Evolutionary conservation across 2,113 vertebrate species (phyloP), one percentile per base, ranked within the genome.

Genomic region (Atlantisia rogersi): DNA sequence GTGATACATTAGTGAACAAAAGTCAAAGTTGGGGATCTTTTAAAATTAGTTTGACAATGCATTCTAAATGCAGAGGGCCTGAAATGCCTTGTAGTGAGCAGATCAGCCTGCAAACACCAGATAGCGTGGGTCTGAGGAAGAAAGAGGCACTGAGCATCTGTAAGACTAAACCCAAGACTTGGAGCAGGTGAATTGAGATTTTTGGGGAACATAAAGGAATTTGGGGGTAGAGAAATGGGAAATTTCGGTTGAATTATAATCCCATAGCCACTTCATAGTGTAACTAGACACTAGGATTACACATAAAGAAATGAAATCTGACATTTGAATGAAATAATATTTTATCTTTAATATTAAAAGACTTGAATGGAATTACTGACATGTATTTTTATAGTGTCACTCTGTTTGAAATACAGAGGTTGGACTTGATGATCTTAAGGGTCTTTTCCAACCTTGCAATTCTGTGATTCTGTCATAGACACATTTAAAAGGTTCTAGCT

Each of bases 181-280:
- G 6, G 24, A 74, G 50, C 24, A 53, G 10, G 14, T 24, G 32
- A 81, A 12, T 2, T 71, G 37, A 63, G 60, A 78, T 37, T 64
- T 22, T 2, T 16, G 6, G 13, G 29, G 55, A 81, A 63, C 44
- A 40, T 15, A 18, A 62, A 86, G 84, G 21, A 74, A 86, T 78
- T 65, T 2, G 6, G 19, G 14, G 7, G 4, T 6, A 26, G 6
- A 53, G 9, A 1, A 0, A 11, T 10, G 8, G 40, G 20, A 14
- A 74, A 71, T 64, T 77, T 52, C 28, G 11, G 1, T 25, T 52
- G 11, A 83, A 69, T 69, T 55, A 60, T 32, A 94, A 39, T 42
- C 25, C 15, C 59, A 53, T 8, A 53, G 52, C 19, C n/a, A 70
- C 28, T 50, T 55, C n/a, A 56, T 5, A 70, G 5, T 15, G 13